These are phyloP conservation scores for Picus viridis DNA, from an alignment of 2,797 vertebrate species.

Conservation along the genomic window DNA sequence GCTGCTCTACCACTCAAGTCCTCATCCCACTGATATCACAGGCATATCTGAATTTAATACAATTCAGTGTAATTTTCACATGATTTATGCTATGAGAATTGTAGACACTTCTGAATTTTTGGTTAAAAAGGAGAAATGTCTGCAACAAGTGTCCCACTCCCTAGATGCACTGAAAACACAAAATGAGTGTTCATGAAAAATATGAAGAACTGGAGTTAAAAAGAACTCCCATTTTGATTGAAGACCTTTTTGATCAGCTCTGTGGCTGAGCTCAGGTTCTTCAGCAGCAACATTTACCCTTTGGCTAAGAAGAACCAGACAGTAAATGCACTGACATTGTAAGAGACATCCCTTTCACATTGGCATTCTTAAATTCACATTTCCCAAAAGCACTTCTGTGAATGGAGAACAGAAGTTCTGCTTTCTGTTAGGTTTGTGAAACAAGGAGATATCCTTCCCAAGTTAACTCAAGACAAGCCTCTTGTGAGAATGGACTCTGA, in stretches of 20 bases:
- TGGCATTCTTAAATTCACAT: accelerated
- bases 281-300: neutral
- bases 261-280: neutral
- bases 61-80: neutral
- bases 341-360: accelerated
- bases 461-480: neutral
- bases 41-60: neutral
- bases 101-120: neutral
- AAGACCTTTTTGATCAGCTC: neutral
- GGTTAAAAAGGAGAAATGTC: neutral
- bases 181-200: neutral
- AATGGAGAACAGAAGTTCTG: neutral
- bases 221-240: neutral
- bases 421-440: neutral
- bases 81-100: neutral
- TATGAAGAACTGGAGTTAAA: neutral
- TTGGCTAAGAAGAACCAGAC: neutral
- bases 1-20: neutral
- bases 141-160: neutral
- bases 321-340: neutral
- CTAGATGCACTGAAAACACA: neutral
- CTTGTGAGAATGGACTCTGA: neutral
- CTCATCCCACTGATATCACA: neutral
- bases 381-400: neutral
- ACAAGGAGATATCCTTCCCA: neutral